Conservation (phyloP, 2,797 vertebrate genomes). For the Manis pentadactyla region DNA sequence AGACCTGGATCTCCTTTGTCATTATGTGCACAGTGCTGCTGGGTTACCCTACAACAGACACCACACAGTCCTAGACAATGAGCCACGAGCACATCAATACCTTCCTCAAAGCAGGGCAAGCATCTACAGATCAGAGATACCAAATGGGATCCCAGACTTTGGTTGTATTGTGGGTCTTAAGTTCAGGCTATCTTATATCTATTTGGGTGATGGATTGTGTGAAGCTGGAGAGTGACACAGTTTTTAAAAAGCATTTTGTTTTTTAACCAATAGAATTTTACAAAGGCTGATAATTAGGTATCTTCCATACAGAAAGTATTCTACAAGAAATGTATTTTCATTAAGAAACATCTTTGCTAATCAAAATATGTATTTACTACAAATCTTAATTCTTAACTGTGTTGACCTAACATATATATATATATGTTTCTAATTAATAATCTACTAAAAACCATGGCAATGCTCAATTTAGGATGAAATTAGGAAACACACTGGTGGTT, state of each 20-base stretch:
- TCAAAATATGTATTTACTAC: not conserved
- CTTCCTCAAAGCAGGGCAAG: not conserved
- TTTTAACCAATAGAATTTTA: too few species aligned
- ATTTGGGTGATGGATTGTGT: not conserved
- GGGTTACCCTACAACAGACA: not conserved
- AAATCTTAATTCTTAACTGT: not conserved
- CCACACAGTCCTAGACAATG: fast-evolving
- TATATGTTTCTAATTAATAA: not conserved
- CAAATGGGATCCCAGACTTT: not conserved
- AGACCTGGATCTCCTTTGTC: not conserved
- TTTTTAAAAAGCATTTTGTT: not conserved
- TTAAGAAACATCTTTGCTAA: not conserved
- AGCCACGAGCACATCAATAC: not conserved
- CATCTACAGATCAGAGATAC: not conserved
- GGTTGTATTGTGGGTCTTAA: not conserved
- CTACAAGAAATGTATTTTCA: not conserved
- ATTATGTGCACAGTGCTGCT: not conserved
- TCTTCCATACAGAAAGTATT: not conserved
- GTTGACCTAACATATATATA: not conserved
- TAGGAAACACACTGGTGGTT: not conserved
- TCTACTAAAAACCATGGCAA: not conserved
- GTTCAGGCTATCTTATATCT: not conserved
- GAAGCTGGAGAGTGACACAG: not conserved
- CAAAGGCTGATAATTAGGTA: not conserved
- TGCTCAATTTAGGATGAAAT: conserved; percentile 38